Conservation (phyloP, 2,797 vertebrate species). For the Carapus acus region DNA sequence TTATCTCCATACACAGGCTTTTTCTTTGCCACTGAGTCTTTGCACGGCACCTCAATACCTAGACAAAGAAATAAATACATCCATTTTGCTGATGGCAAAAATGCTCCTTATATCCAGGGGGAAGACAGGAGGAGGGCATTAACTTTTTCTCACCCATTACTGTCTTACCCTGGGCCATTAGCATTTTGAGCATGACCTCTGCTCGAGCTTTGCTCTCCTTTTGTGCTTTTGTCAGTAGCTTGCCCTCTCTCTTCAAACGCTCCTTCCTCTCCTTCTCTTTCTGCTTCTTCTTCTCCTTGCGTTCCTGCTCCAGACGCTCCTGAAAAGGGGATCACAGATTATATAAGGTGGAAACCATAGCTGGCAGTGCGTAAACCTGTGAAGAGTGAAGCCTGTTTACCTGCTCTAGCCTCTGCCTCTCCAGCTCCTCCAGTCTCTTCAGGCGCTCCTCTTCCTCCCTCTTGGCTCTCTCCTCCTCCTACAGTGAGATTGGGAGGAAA, state of each 20-base stretch:
- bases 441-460: constrained; percentile 83
- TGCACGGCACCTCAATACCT: constrained; percentile 97
- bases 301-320: constrained; percentile 92
- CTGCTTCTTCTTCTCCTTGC: constrained; percentile 94
- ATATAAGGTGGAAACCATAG: background rate
- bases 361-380: background rate
- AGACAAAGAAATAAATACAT: background rate
- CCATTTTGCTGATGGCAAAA: too few species aligned
- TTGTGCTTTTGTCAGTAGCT: constrained; percentile 90
- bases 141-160: background rate
- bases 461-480: constrained; percentile 75
- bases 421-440: constrained; percentile 83
- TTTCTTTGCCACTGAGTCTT: constrained; percentile 94
- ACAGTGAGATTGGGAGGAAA: background rate
- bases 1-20: constrained; percentile 92
- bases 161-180: constrained; percentile 89
- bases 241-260: constrained; percentile 95
- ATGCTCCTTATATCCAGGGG: too few species aligned
- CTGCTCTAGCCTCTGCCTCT: constrained; percentile 88
- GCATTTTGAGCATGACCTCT: constrained; percentile 83
- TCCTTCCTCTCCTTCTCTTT: constrained; percentile 98
- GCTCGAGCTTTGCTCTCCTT: constrained; percentile 87
- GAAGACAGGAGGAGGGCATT: too few species aligned
- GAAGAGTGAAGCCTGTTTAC: constrained; percentile 54
- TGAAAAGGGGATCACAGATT: constrained; percentile 39